phyloP scores from a whole-genome alignment of 35 echinoderm and acorn worm species.

The Hemicentrotus pulcherrimus region DNA sequence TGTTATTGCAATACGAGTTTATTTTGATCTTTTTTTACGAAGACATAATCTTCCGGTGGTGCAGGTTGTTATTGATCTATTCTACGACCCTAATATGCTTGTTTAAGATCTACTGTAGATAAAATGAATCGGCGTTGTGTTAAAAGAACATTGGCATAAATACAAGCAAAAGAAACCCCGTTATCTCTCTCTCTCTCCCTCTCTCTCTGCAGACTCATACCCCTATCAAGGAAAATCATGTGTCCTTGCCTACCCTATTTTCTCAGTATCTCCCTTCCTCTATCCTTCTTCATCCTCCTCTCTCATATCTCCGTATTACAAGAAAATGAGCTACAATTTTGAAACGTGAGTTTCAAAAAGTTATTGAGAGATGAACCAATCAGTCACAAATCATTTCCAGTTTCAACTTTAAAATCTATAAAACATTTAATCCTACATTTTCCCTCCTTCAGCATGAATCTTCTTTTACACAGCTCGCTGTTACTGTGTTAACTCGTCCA shows the following conservation, averaged over 20 bases:
- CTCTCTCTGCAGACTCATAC: too few species aligned
- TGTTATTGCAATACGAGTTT: background rate
- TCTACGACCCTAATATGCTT: background rate
- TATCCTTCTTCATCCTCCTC: too few species aligned
- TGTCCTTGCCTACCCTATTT: too few species aligned
- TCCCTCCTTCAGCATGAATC: background rate
- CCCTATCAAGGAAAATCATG: too few species aligned
- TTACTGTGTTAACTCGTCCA: constrained; percentile 31
- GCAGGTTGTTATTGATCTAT: background rate
- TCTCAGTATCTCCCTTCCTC: too few species aligned
- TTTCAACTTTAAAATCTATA: background rate
- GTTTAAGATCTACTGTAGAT: background rate
- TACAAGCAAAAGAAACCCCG: too few species aligned
- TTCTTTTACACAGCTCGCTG: background rate
- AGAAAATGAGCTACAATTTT: too few species aligned
- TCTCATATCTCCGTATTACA: too few species aligned
- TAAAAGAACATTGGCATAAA: too few species aligned
- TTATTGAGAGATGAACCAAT: background rate
- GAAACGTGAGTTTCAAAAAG: too few species aligned
- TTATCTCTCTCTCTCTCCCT: too few species aligned
- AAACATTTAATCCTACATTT: background rate
- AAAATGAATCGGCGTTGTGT: too few species aligned
- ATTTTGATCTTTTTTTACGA: background rate
- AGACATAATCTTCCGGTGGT: background rate
- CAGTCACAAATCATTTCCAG: background rate